Evolutionary conservation across 2,797 vertebrate species (phyloP).

Genomic region (Choloepus didactylus): DNA sequence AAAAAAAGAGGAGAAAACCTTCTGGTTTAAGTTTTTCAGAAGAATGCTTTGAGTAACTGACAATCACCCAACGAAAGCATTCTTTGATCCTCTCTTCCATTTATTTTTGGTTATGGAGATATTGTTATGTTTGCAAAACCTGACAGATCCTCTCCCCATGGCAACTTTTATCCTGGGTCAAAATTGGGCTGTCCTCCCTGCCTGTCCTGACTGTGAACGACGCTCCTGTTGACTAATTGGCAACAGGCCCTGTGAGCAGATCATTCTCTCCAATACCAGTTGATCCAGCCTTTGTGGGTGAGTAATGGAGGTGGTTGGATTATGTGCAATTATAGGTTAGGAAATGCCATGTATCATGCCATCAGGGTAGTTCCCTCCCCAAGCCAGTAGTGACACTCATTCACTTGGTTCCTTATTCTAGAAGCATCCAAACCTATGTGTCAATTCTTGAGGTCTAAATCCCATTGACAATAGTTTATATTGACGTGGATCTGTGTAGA

Average conservation of each 20-base stretch:
- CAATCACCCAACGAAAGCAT: not conserved
- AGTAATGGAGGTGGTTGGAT: not conserved
- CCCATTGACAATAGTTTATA: rapidly evolving
- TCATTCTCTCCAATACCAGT: not conserved
- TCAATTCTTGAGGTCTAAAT: not conserved
- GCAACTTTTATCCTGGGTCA: not conserved
- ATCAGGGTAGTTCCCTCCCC: not conserved
- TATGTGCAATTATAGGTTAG: not conserved
- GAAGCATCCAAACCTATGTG: not conserved
- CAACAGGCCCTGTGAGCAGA: not conserved
- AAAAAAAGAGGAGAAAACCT: not conserved
- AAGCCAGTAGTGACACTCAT: not conserved
- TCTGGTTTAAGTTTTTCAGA: not conserved
- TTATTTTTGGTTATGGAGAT: not conserved
- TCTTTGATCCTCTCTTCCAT: not conserved
- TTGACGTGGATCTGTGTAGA: too few relatives aligned
- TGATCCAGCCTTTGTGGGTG: not conserved
- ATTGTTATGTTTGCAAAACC: not conserved
- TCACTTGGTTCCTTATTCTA: not conserved
- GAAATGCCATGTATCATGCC: rapidly evolving
- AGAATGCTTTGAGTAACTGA: not conserved
- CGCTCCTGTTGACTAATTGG: not conserved
- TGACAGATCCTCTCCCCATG: not conserved
- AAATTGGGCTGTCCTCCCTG: not conserved
- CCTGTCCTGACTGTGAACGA: not conserved